Percentiles rank a stretch among this genome's conserved stretches.
phyloP scores from a whole-genome alignment of 1,140 invertebrate genomes.

The Saccostrea echinata region DNA sequence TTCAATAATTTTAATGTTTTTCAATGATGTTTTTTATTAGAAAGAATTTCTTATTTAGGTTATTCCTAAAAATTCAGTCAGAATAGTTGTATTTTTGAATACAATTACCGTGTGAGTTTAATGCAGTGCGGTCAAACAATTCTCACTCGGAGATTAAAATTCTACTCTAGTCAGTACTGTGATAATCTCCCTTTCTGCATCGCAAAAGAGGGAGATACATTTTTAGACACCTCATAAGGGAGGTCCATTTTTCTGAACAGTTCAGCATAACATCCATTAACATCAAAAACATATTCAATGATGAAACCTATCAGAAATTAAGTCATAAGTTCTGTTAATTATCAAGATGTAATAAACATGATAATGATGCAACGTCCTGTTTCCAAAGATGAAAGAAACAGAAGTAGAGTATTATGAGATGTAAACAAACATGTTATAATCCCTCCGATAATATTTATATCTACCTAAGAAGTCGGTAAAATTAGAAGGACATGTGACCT shows the following conservation, averaged over 20 bases:
- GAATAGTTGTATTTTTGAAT: not conserved
- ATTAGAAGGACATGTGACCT: not conserved
- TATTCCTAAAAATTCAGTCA: not conserved
- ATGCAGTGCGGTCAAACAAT: not conserved
- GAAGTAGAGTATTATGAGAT: too few species aligned
- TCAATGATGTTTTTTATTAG: not conserved
- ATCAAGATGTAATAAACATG: too few species aligned
- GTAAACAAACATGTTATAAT: too few species aligned
- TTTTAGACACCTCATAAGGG: not conserved
- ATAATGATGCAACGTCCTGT: too few species aligned
- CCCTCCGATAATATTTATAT: too few species aligned
- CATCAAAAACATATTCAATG: too few species aligned
- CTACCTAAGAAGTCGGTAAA: too few species aligned
- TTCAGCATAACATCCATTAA: too few species aligned
- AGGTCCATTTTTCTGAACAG: too few species aligned
- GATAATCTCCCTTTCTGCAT: not conserved
- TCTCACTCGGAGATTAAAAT: not conserved
- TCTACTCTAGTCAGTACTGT: not conserved
- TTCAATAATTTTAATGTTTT: constrained; percentile 5
- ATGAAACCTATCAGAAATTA: too few species aligned
- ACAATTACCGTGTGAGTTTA: not conserved
- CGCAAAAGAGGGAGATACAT: not conserved
- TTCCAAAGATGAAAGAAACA: too few species aligned
- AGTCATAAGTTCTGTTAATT: too few species aligned
- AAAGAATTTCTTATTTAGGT: not conserved